Evolutionary conservation across 2,888 invertebrate genomes (phyloP), one percentile per base, ranked within the genome.

Genomic region (Drymonia ruficornis): DNA sequence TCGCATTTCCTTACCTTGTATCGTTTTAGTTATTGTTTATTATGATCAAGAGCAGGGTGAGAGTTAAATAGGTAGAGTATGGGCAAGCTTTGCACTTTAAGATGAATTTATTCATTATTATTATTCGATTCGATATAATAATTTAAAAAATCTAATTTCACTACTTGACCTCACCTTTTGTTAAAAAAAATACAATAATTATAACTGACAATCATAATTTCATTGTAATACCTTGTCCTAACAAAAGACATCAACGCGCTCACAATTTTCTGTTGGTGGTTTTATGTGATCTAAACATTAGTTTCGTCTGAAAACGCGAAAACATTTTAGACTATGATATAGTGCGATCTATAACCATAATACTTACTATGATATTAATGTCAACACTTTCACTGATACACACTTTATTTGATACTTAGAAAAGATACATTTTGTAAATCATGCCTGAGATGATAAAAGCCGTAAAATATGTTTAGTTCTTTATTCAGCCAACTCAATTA

Each of bases 181-280:
- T 6, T 23, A 23, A 23, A 23, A 23, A 7, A 23, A 23, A 6
- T 1, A 23, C 23, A 23, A 23, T 23, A 23, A 6, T 23, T 23
- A 23, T 23, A 23, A 6, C 7, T 23, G 23, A 23, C 6, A 23
- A 23, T 23, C 23, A 23, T 7, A 15, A 16, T 15, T 40, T 40
- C 16, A 15, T 12, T 36, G 28, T 49, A 38, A 44, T 38, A 13
- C 7, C 9, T 15, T 45, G 15, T 42, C n/a, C 11, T 1, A 50
- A 43, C 8, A 52, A 66, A 66, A 65, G 65, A 66, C 63, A 43
- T 66, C 59, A 63, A 66, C 65, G 65, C 62, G 59, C 47, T 15
- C 9, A 12, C 7, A 9, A 7, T n/a, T 38, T n/a, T 31, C 11
- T 11, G 31, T 31, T 31, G 9, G 9, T 31, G 11, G 0, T 23